A percentile compares a stretch with the other conserved stretches of the same genome.
These are phyloP conservation scores for Nephrocerus scutellatus DNA, from an alignment of 2,888 invertebrate genomes.

Conservation along the genomic window DNA sequence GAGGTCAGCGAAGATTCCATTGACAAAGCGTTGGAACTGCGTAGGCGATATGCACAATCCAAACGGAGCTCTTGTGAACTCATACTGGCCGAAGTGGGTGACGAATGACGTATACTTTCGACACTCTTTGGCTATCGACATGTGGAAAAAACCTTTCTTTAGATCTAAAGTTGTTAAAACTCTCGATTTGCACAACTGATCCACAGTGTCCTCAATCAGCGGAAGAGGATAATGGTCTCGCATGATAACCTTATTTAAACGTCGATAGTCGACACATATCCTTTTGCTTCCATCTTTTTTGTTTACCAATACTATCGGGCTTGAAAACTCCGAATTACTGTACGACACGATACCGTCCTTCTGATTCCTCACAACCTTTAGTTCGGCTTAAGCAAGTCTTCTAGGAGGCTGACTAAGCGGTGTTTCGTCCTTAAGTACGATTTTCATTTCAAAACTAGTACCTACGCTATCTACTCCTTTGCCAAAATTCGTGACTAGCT, in stretches of 20 bases:
- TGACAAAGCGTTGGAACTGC: background rate
- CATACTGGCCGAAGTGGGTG: conserved; percentile 1
- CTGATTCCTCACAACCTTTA: too few species aligned
- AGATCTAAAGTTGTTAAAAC: conserved; percentile 7
- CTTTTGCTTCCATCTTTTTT: conserved; percentile 7
- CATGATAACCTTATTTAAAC: conserved; percentile 3
- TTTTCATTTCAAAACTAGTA: too few species aligned
- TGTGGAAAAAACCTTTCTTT: conserved; percentile 4
- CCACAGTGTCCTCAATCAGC: conserved; percentile 4
- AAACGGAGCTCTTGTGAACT: conserved; percentile 2
- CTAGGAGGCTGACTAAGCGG: too few species aligned
- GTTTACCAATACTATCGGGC: conserved; percentile 3
- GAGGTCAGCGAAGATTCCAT: background rate
- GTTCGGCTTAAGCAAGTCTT: too few species aligned
- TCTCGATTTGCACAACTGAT: conserved; percentile 5
- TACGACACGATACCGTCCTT: conserved; percentile 4
- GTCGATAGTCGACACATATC: conserved; percentile 8
- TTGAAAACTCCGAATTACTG: conserved; percentile 7
- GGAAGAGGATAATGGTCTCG: conserved; percentile 7
- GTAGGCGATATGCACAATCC: conserved; percentile 1
- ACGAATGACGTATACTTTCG: conserved; percentile 2
- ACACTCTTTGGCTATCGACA: background rate
- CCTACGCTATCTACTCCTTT: too few species aligned
- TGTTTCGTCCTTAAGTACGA: too few species aligned
- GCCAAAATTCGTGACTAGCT: too few species aligned